Conservation (phyloP, 2,113 vertebrate genomes). For the Gymnorhina tibicen region DNA sequence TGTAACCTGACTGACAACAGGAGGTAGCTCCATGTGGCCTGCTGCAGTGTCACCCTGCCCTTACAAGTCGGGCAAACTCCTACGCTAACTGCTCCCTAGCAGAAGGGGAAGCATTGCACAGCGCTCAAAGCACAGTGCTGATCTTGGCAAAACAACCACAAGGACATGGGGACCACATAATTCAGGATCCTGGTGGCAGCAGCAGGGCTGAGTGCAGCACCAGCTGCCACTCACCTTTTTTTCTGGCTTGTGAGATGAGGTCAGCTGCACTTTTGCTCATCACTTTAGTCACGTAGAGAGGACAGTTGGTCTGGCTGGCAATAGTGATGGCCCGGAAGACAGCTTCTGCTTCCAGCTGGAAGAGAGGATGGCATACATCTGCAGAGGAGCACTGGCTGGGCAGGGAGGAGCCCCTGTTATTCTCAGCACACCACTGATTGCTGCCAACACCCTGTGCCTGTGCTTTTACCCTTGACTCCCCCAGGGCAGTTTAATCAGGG, state of each 20-base stretch:
- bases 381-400: background rate
- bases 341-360: slow-evolving; percentile 94
- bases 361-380: background rate
- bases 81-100: background rate
- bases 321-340: slow-evolving; percentile 96
- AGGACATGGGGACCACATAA: background rate
- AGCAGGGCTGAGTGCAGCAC: background rate
- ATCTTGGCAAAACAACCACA: background rate
- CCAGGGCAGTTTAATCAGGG: background rate
- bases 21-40: background rate
- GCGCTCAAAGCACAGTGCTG: background rate
- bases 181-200: background rate
- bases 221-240: slow-evolving; percentile 81
- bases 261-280: slow-evolving; percentile 98
- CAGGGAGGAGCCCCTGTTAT: background rate
- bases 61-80: background rate
- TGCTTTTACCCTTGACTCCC: background rate
- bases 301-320: slow-evolving; percentile 97
- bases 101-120: background rate
- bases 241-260: slow-evolving; percentile 96
- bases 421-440: background rate
- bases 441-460: background rate
- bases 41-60: background rate
- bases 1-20: background rate
- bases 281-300: slow-evolving; percentile 94